Percentiles rank a stretch among this genome's conserved stretches.
Evolutionary conservation across 2,888 invertebrate species (phyloP).

Genomic region (Philereme vetulata): DNA sequence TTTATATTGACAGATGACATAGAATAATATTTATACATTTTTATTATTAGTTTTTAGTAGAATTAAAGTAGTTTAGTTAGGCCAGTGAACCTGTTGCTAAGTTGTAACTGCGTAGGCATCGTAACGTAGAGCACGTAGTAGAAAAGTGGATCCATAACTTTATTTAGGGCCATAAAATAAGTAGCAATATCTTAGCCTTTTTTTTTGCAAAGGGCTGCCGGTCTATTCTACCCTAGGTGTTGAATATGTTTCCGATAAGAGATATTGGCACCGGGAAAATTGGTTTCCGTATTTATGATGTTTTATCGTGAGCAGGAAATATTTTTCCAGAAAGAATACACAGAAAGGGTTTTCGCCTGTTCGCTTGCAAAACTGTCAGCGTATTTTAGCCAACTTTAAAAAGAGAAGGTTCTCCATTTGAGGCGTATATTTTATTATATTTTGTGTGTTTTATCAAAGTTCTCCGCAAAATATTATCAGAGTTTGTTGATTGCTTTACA

Average conservation of each 20-base stretch:
- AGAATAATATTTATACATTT: background rate
- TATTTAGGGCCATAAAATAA: background rate
- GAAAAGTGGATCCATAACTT: background rate
- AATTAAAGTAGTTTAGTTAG: background rate
- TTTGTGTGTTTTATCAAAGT: no score
- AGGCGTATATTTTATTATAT: no score
- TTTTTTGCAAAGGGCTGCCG: constrained; percentile 5
- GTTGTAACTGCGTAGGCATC: constrained; percentile 20
- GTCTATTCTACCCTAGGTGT: constrained; percentile 13
- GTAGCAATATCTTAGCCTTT: background rate
- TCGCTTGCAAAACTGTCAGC: no score
- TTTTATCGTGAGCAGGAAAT: constrained; percentile 15
- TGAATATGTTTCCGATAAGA: constrained; percentile 26
- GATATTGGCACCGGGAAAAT: constrained; percentile 11
- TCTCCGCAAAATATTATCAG: no score
- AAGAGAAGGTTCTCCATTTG: no score
- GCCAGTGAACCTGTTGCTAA: constrained; percentile 13
- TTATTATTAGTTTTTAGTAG: background rate
- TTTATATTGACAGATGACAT: no score
- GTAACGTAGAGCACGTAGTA: constrained; percentile 6
- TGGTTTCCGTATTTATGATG: constrained; percentile 12
- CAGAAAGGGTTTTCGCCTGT: no score
- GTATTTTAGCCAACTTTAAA: no score
- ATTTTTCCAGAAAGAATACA: constrained; percentile 9
- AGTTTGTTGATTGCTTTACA: no score